phyloP scores from a whole-genome alignment of 2,888 invertebrate genomes.

The Eupithecia tripunctaria region DNA sequence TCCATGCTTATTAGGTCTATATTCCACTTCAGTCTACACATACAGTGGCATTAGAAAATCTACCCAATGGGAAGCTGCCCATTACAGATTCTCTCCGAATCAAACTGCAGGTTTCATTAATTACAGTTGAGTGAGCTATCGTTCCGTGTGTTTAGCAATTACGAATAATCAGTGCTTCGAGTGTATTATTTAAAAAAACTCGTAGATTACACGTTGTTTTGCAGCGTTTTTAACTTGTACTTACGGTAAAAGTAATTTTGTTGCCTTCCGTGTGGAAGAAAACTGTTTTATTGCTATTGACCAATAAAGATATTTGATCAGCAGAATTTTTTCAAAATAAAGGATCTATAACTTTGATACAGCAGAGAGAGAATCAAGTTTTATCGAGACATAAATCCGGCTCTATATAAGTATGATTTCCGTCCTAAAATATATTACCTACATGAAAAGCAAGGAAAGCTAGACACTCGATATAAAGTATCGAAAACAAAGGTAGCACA shows the following conservation, averaged over 20 bases:
- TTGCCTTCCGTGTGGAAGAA: conserved; percentile 1
- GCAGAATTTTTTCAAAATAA: neutral
- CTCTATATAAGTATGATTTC: conserved; percentile 7
- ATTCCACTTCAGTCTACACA: neutral
- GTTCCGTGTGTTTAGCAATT: conserved; percentile 40
- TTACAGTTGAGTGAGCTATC: conserved; percentile 53
- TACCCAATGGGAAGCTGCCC: conserved; percentile 45
- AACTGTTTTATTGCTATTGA: neutral
- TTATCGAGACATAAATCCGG: neutral
- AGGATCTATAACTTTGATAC: neutral
- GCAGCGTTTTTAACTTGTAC: conserved; percentile 6
- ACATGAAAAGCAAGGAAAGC: conserved; percentile 42
- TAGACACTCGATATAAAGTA: conserved; percentile 53
- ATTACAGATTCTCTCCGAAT: conserved; percentile 65
- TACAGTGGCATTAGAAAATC: neutral
- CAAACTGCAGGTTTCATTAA: conserved; percentile 54
- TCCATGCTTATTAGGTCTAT: neutral
- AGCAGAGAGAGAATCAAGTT: neutral
- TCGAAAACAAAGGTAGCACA: conserved; percentile 60
- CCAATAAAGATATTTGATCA: neutral
- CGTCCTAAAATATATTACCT: conserved; percentile 26
- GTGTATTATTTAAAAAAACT: conserved; percentile 36
- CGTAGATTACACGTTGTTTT: conserved; percentile 21
- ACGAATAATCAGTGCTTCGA: conserved; percentile 38
- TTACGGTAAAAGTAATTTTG: conserved; percentile 11